A percentile compares a stretch with the other conserved stretches of the same genome.
phyloP scores from a whole-genome alignment of 2,888 invertebrate genomes.

The Sturmia bella region DNA sequence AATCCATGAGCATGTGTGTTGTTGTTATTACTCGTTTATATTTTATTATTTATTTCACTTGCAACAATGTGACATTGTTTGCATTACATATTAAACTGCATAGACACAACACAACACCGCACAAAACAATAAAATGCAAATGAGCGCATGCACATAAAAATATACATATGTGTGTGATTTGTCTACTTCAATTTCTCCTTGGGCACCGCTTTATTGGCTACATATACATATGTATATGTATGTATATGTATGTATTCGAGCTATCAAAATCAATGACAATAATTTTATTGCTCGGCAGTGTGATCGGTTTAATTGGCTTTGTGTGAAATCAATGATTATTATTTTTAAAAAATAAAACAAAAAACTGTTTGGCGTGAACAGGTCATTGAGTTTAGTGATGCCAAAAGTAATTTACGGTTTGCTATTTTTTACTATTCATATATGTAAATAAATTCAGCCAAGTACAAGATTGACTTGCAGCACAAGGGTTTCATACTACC shows the following conservation, averaged over 20 bases:
- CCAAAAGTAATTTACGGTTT: too few relatives aligned
- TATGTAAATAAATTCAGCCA: too few relatives aligned
- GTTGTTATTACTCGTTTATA: neutral
- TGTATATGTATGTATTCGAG: neutral
- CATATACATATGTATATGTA: too few relatives aligned
- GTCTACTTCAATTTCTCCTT: slow-evolving; percentile 18
- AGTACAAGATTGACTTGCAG: too few relatives aligned
- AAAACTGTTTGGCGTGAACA: too few relatives aligned
- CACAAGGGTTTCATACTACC: too few relatives aligned
- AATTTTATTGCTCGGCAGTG: neutral
- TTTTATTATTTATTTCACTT: slow-evolving; percentile 53
- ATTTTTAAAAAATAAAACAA: slow-evolving; percentile 18
- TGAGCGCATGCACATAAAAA: slow-evolving; percentile 51
- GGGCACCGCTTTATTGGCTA: slow-evolving; percentile 9
- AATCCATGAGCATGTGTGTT: slow-evolving; percentile 28
- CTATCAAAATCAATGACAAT: neutral
- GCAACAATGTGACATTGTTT: slow-evolving; percentile 63
- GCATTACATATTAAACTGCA: slow-evolving; percentile 41
- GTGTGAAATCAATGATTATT: slow-evolving; percentile 27
- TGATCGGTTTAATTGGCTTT: slow-evolving; percentile 57
- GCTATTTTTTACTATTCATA: too few relatives aligned
- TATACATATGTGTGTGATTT: slow-evolving; percentile 5
- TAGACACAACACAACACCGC: slow-evolving; percentile 6
- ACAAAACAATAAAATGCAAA: slow-evolving; percentile 51
- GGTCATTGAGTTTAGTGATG: too few relatives aligned